phyloP scores from a whole-genome alignment of 2,888 invertebrate genomes.

The Dasysyrphus tricinctus region DNA sequence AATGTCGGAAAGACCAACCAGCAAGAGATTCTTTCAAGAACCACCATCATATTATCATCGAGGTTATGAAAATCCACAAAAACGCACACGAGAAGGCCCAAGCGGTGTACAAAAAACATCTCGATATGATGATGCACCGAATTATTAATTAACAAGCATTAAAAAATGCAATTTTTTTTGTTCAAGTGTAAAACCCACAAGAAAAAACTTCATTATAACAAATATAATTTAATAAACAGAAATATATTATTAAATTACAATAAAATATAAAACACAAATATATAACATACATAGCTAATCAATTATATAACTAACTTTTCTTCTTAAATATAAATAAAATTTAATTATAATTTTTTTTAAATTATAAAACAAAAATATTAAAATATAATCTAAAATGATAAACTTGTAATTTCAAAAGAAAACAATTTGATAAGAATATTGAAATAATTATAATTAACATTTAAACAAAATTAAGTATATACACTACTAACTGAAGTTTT shows the following conservation, averaged over 20 bases:
- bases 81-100: background rate
- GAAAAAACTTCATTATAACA: background rate
- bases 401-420: slow-evolving; percentile 3
- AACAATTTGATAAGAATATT: background rate
- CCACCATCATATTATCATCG: background rate
- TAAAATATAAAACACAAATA: background rate
- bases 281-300: background rate
- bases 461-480: background rate
- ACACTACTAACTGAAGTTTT: background rate
- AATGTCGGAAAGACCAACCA: background rate
- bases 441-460: slow-evolving; percentile 9
- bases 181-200: background rate
- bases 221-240: background rate
- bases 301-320: background rate
- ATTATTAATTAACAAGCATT: background rate
- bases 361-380: background rate
- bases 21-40: background rate
- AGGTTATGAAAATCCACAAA: slow-evolving; percentile 4
- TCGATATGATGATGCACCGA: background rate
- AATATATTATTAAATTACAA: background rate
- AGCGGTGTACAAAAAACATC: background rate
- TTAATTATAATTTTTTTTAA: background rate
- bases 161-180: background rate
- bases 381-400: background rate
- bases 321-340: background rate